These are phyloP conservation scores for Erebia epiphron DNA, from an alignment of 2,888 invertebrate genomes.

Conservation along the genomic window DNA sequence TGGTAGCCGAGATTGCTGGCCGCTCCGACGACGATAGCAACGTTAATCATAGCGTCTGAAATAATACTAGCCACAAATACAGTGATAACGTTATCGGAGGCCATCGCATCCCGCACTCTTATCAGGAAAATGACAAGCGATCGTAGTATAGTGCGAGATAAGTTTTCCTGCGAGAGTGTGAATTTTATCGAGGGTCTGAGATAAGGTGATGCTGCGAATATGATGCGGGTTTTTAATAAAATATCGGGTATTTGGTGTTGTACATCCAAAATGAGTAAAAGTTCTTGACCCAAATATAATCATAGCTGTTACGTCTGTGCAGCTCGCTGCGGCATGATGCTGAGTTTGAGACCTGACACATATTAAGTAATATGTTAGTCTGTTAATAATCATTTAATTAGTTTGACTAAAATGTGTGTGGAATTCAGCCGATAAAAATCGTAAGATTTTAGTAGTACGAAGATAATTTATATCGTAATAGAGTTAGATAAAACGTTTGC, in stretches of 20 bases:
- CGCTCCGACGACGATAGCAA: slow-evolving; percentile 73
- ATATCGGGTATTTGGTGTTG: not conserved
- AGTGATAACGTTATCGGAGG: slow-evolving; percentile 58
- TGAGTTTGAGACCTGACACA: too few species aligned
- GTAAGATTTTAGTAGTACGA: not conserved
- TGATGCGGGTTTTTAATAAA: not conserved
- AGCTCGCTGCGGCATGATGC: too few species aligned
- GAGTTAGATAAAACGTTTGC: not conserved
- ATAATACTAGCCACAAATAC: slow-evolving; percentile 58
- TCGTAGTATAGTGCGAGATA: slow-evolving; percentile 57
- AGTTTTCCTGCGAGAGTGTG: slow-evolving; percentile 49
- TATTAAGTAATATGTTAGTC: too few species aligned
- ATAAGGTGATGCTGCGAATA: slow-evolving; percentile 34
- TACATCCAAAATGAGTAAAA: not conserved
- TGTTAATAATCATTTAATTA: too few species aligned
- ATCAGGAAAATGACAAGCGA: slow-evolving; percentile 57
- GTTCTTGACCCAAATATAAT: too few species aligned
- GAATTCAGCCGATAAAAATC: slow-evolving; percentile 6
- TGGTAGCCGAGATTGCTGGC: slow-evolving; percentile 73
- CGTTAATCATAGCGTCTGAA: slow-evolving; percentile 66
- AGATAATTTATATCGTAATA: not conserved
- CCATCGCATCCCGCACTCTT: slow-evolving; percentile 64
- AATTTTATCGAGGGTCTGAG: slow-evolving; percentile 34
- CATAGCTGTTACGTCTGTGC: too few species aligned
- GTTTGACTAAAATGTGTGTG: not conserved